A percentile compares a stretch with the other conserved stretches of the same genome.
These are phyloP conservation scores for Hyperoplus immaculatus DNA, from an alignment of 2,797 vertebrate species.

Conservation along the genomic window DNA sequence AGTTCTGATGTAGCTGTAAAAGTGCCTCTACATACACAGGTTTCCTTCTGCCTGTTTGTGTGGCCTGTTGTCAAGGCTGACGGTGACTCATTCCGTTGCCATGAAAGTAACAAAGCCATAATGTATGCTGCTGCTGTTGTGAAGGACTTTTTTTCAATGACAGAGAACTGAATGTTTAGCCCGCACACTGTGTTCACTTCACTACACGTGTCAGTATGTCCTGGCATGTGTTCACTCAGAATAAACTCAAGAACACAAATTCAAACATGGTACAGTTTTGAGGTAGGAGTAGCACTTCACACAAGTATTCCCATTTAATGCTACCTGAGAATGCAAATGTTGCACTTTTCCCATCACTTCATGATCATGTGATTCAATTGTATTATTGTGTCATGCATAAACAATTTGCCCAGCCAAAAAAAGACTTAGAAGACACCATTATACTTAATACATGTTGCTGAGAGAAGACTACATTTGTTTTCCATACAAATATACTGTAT, in stretches of 20 bases:
- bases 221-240: neutral
- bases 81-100: constrained; percentile 10
- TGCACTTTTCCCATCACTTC: neutral
- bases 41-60: constrained; percentile 10
- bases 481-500: neutral
- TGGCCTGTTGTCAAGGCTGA: constrained; percentile 24
- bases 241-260: neutral
- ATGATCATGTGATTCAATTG: neutral
- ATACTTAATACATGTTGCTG: neutral
- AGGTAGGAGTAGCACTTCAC: neutral
- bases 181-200: constrained; percentile 12
- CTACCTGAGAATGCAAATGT: neutral
- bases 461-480: neutral
- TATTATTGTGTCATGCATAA: too few relatives aligned
- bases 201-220: neutral
- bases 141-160: constrained; percentile 5
- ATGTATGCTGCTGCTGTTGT: constrained; percentile 9
- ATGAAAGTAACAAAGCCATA: constrained; percentile 35
- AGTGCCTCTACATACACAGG: constrained; percentile 20
- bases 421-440: too few relatives aligned
- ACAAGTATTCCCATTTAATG: neutral
- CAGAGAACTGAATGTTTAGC: neutral
- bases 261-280: neutral
- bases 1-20: constrained; percentile 80
- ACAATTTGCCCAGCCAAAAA: too few relatives aligned